Evolutionary conservation across 2,888 invertebrate genomes (phyloP), one percentile per base, ranked within the genome.

Genomic region (Adela reaumurella): DNA sequence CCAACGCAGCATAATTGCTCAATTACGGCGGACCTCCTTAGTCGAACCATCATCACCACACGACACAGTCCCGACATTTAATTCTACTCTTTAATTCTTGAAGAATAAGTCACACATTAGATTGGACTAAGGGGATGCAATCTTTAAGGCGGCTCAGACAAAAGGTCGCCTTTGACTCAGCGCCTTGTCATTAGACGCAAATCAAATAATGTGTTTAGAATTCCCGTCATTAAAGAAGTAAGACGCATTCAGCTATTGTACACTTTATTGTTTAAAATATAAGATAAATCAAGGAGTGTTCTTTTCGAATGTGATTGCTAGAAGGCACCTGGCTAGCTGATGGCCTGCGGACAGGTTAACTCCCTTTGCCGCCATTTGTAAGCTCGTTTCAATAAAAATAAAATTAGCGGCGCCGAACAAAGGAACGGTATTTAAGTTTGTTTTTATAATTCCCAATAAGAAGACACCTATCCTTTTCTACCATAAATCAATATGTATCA

Each of bases 1-100:
- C 68, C 74, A 71, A 74, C 74, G 72, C 69, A 74, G 72, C 74
- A 74, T 74, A 72, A 78, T 78, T 78, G 78, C 76, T 78, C 78
- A 76, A 78, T 78, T 76, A 77, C 14, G 71, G 64, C 68, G 70
- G 77, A 77, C 77, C 77, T 77, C 76, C 76, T 76, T 76, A 76
- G 77, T 71, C 65, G 76, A 74, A 65, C 64, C 66, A 69, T 65
- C 69, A 68, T 64, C 65, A 63, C 60, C 11, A 35, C 35, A 35
- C 35, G 4, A 3, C 62, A 58, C 24, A 18, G 29, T 41, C 6
- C 14, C 17, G 10, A 3, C 20, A n/a, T 59, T 59, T 55, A 50
- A 56, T 57, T 57, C 51, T 57, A 56, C 58, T 72, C 74, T 67
- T 67, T 76, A 76, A 58, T 56, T 55, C 56, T 52, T 58, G 62